These are phyloP conservation scores for Chrysemys picta DNA, from an alignment of 2,113 vertebrate genomes.

Conservation along the genomic window DNA sequence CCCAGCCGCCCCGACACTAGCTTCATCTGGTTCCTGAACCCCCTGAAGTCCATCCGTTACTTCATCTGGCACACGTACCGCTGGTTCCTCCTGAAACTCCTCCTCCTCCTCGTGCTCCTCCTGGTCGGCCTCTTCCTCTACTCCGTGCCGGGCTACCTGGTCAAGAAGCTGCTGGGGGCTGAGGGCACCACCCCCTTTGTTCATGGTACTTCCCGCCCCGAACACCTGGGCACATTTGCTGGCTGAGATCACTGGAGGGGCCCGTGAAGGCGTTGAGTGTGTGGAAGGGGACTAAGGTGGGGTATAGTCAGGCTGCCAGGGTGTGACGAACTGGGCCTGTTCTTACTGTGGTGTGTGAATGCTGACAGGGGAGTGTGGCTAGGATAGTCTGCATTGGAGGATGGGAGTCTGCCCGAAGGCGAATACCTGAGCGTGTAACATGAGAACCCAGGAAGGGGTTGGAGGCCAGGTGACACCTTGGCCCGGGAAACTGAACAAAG, in stretches of 20 bases:
- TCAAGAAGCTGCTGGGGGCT: slow-evolving; percentile 88
- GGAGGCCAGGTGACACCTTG: no score
- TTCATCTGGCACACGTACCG: slow-evolving; percentile 86
- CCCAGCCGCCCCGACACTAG: slow-evolving; percentile 84
- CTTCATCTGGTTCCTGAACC: slow-evolving; percentile 87
- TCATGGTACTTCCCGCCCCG: slow-evolving; percentile 2
- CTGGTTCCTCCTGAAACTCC: slow-evolving; percentile 86
- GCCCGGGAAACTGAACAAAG: no score
- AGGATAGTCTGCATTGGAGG: no score
- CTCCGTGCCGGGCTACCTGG: no score
- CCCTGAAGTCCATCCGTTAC: slow-evolving; percentile 85
- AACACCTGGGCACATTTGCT: no score
- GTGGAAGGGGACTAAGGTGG: not conserved
- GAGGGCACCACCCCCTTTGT: slow-evolving; percentile 64
- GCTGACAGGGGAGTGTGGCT: no score
- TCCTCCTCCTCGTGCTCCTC: slow-evolving; percentile 82
- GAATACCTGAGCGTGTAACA: no score
- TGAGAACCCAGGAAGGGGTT: no score
- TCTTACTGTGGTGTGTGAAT: no score
- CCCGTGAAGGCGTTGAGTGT: not conserved
- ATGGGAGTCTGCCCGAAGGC: no score
- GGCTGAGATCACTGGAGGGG: not conserved
- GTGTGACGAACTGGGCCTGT: no score
- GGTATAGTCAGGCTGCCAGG: not conserved
- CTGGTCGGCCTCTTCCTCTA: slow-evolving; percentile 85